Evolutionary conservation across 2,113 vertebrate genomes (phyloP), one percentile per base, ranked within the genome.

Genomic region (Tachysurus vachellii): DNA sequence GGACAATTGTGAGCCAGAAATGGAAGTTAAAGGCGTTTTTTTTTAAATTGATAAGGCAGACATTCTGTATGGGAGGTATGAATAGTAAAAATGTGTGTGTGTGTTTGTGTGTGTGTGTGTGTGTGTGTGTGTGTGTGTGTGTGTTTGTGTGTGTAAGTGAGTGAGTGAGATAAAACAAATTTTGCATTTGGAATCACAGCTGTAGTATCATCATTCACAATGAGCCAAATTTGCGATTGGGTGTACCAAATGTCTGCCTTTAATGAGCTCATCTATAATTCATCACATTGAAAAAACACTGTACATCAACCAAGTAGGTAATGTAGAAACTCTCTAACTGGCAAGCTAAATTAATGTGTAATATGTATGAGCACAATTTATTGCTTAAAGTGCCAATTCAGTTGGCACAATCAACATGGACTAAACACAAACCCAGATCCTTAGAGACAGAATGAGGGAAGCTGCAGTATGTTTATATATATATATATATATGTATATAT

Each of bases 1-100:
- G 77, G 85, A 68, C 71, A 87, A 84, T 42, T 66, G 75, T 88
- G 79, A 42, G n/a, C 83, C n/a, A 26, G 84, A 90, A 90, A 90
- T 80, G 66, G 61, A 88, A 87, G 62, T 70, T 84, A 84, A 84
- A 82, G 54, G 64, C 53, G 26, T 36, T 0, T 11, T 17, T 68
- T 42, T 47, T 21, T 47, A 62, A 79, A 61, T 31, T 26, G 9
- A 13, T 10, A 36, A 36, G 19, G 42, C 19, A 53, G 80, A 76
- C 54, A 11, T 14, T 75, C 80, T 82, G 61, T 53, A 82, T 50
- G 8, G 8, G 7, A 56, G 21, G 80, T 47, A 70, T 59, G 54
- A 73, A 36, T 70, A 61, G n/a, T 66, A 1, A 56, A 54, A 8
- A 28, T 80, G 54, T 80, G 17, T 57, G 28, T 57, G 14, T 80